Evolutionary conservation across 2,113 vertebrate species (phyloP).

Genomic region (Anhinga anhinga): DNA sequence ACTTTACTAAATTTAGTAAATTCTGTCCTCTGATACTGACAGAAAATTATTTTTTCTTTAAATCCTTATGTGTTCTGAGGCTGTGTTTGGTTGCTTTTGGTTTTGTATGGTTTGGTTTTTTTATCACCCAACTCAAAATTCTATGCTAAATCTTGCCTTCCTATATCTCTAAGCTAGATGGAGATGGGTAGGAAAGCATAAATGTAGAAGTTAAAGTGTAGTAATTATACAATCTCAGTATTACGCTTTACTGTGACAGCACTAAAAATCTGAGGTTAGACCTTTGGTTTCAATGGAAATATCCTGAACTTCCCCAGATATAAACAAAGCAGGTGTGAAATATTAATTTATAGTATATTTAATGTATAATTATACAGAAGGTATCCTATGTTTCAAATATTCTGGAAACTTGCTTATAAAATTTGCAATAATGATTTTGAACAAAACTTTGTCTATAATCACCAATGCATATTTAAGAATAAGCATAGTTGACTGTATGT

Average conservation of each 20-base stretch:
- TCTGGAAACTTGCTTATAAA: background rate
- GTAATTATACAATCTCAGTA: background rate
- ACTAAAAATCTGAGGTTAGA: background rate
- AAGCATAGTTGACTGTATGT: background rate
- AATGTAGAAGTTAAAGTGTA: background rate
- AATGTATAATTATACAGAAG: background rate
- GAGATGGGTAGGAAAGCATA: background rate
- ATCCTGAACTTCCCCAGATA: background rate
- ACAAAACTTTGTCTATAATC: background rate
- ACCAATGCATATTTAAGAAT: background rate
- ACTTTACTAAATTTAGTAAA: background rate
- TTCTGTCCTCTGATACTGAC: background rate
- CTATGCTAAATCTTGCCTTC: background rate
- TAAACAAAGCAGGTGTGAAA: background rate
- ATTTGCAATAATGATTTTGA: background rate
- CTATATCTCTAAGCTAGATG: background rate
- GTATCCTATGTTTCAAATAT: background rate
- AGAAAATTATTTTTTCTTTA: background rate
- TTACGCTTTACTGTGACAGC: background rate
- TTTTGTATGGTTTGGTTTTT: background rate
- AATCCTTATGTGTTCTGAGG: background rate
- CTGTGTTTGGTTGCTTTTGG: background rate
- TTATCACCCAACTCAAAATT: background rate
- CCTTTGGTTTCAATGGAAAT: background rate
- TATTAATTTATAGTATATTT: background rate